Conservation (phyloP, 2,888 invertebrate genomes). For the Agrenia bidenticulata region DNA sequence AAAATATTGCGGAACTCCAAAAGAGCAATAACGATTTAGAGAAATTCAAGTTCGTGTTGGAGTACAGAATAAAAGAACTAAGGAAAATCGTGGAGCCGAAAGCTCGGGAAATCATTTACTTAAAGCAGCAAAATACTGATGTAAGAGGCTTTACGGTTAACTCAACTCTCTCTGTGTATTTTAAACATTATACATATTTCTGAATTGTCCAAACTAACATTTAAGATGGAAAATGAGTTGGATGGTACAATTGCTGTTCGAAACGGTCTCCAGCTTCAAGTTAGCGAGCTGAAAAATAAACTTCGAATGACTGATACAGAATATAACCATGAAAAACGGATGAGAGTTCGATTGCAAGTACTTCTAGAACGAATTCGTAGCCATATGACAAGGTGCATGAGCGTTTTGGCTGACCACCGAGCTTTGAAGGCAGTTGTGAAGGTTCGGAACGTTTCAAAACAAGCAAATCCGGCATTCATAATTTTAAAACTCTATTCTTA, state of each 20-base stretch:
- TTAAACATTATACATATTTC: not conserved
- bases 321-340: conserved; percentile 66
- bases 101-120: conserved; percentile 79
- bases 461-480: not conserved
- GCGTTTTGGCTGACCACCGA: conserved; percentile 73
- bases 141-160: conserved; percentile 34
- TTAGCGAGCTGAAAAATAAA: conserved; percentile 76
- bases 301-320: conserved; percentile 71
- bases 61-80: conserved; percentile 84
- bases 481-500: not conserved
- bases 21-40: conserved; percentile 84
- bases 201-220: not conserved
- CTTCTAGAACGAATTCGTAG: conserved; percentile 66
- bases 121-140: conserved; percentile 75
- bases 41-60: conserved; percentile 86
- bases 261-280: conserved; percentile 67
- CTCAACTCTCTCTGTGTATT: not conserved
- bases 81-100: conserved; percentile 83
- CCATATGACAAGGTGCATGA: conserved; percentile 77
- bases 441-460: conserved; percentile 53
- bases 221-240: conserved; percentile 75
- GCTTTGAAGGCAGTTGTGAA: conserved; percentile 62
- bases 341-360: conserved; percentile 63
- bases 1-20: conserved; percentile 77
- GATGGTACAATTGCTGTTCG: conserved; percentile 57